A percentile compares a stretch with the other conserved stretches of the same genome.
These are phyloP conservation scores for Teleopsis dalmanni DNA, from an alignment of 1,140 invertebrate species.

Conservation along the genomic window DNA sequence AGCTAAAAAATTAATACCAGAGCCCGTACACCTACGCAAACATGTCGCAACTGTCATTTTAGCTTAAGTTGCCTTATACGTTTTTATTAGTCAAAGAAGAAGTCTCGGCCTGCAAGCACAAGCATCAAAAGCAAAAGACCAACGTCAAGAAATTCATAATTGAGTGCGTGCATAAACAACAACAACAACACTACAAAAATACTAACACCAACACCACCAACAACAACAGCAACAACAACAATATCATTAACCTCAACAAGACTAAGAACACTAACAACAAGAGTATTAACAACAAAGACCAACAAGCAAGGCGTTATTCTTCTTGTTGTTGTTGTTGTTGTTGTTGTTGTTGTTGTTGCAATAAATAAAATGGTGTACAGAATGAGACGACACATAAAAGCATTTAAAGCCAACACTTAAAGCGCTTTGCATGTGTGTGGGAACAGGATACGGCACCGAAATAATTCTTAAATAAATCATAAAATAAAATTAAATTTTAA, in stretches of 20 bases:
- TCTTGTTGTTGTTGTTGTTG: slow-evolving; percentile 2
- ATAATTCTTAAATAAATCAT: too few relatives aligned
- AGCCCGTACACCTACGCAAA: slow-evolving; percentile 42
- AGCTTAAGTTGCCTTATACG: slow-evolving; percentile 42
- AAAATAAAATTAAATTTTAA: too few relatives aligned
- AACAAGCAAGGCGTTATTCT: too few relatives aligned
- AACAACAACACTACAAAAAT: background rate
- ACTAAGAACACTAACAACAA: too few relatives aligned
- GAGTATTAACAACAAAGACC: background rate
- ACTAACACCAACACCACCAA: background rate
- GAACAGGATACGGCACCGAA: too few relatives aligned
- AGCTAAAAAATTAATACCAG: too few relatives aligned
- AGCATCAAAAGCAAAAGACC: background rate
- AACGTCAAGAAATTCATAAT: background rate
- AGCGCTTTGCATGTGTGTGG: too few relatives aligned
- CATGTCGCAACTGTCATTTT: slow-evolving; percentile 44
- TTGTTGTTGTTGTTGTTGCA: background rate
- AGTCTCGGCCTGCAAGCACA: background rate
- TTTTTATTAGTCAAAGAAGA: slow-evolving; percentile 34
- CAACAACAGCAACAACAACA: background rate
- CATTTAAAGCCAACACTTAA: too few relatives aligned
- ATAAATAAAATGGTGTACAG: background rate
- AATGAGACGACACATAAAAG: background rate
- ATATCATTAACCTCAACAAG: too few relatives aligned
- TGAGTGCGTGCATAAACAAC: background rate